A percentile compares a stretch with the other conserved stretches of the same genome.
These are phyloP conservation scores for Entosphenus tridentatus DNA, from an alignment of 2,113 vertebrate species.

Conservation along the genomic window DNA sequence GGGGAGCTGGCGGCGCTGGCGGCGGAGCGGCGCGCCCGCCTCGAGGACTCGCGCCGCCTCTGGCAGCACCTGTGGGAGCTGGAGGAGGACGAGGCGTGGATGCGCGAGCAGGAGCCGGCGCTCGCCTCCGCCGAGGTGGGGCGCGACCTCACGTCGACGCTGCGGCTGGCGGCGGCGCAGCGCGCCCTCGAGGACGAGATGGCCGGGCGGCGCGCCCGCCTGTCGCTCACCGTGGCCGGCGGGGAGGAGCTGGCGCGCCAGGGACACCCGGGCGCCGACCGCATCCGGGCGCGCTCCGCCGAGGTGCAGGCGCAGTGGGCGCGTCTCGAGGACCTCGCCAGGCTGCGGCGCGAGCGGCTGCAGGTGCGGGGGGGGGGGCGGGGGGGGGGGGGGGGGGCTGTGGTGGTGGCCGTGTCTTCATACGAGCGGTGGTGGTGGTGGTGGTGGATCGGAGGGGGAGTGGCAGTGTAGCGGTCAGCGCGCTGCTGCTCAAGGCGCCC, in stretches of 20 bases:
- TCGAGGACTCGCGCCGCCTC: conserved; percentile 57
- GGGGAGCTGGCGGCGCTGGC: conserved; percentile 45
- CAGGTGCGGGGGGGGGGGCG: not conserved
- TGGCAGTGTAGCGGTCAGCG: too few species aligned
- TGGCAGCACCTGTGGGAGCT: conserved; percentile 86
- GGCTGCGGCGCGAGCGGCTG: conserved; percentile 52
- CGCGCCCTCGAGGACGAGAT: conserved; percentile 69
- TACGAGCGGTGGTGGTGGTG: too few species aligned
- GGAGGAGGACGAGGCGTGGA: conserved; percentile 69
- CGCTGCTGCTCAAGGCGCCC: too few species aligned
- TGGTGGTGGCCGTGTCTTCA: too few species aligned
- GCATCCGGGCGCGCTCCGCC: conserved; percentile 29
- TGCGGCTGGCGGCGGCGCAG: conserved; percentile 64
- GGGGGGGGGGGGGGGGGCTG: too few species aligned
- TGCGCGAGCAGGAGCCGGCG: conserved; percentile 79
- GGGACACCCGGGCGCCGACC: conserved; percentile 33
- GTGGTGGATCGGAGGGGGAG: too few species aligned
- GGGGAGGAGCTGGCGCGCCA: conserved; percentile 33
- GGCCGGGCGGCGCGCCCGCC: conserved; percentile 28
- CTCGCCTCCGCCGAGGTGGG: conserved; percentile 71
- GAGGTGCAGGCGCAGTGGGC: conserved; percentile 41
- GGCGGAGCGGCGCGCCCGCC: conserved; percentile 30
- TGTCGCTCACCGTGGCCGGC: conserved; percentile 32
- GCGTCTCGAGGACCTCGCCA: conserved; percentile 61
- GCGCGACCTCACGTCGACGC: conserved; percentile 64